These are phyloP conservation scores for Corythaixoides concolor DNA, from an alignment of 2,113 vertebrate genomes.

Conservation along the genomic window DNA sequence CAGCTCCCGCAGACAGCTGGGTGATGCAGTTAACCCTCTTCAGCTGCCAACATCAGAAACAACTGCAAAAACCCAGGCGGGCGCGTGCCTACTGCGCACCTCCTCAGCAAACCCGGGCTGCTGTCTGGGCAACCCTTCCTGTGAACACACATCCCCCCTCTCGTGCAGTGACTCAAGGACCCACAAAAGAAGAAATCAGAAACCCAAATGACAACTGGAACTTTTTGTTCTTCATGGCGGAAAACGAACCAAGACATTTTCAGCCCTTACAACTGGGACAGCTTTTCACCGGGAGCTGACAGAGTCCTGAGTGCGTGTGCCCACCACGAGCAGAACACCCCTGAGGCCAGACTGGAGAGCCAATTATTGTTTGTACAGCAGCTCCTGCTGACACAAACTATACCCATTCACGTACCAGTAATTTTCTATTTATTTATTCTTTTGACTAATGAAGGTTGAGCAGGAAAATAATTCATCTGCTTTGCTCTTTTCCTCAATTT, in stretches of 20 bases:
- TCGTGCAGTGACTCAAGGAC: not conserved
- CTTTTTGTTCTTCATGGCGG: not conserved
- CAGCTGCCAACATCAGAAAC: not conserved
- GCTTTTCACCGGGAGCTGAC: not conserved
- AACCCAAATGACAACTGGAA: not conserved
- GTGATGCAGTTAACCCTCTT: not conserved
- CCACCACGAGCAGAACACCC: rapidly evolving
- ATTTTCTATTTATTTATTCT: not conserved
- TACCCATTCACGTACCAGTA: not conserved
- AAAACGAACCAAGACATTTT: not conserved
- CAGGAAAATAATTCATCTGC: not conserved
- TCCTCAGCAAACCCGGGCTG: not conserved
- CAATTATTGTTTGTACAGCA: not conserved
- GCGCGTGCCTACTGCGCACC: no score
- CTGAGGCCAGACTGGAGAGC: not conserved
- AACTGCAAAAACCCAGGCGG: not conserved
- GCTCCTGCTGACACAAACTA: not conserved
- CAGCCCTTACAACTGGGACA: not conserved
- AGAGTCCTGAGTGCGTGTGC: rapidly evolving
- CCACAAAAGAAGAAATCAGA: not conserved
- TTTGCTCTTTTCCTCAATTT: not conserved
- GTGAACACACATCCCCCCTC: no score
- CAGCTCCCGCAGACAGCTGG: not conserved
- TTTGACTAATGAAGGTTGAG: not conserved
- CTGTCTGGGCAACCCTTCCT: not conserved